These are phyloP conservation scores for Chirona hameri DNA, from an alignment of 2,888 invertebrate genomes.

Conservation along the genomic window DNA sequence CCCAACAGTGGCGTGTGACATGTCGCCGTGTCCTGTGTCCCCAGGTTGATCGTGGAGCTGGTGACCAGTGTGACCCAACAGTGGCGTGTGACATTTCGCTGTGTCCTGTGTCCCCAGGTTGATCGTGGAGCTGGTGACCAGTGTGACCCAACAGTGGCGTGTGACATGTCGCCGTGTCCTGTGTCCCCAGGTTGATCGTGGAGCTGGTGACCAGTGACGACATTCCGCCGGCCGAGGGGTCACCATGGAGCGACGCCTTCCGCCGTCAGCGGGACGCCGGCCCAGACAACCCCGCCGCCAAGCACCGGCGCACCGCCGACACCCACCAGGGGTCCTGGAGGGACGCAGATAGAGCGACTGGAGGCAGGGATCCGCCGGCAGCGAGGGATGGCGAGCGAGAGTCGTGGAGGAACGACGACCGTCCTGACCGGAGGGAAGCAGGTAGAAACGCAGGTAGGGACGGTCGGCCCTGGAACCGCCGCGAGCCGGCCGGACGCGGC, in stretches of 20 bases:
- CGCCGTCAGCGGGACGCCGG: neutral
- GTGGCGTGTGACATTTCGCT: no score
- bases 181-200: neutral
- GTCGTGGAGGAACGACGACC: neutral
- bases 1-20: no score
- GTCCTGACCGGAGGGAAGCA: neutral
- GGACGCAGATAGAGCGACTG: neutral
- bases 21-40: neutral
- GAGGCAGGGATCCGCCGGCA: neutral
- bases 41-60: neutral
- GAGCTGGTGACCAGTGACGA: constrained; percentile 4
- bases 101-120: neutral
- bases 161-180: neutral
- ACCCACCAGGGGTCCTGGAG: neutral
- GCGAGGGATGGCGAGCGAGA: neutral
- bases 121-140: neutral
- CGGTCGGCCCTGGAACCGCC: neutral
- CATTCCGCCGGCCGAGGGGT: neutral
- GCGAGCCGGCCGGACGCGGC: neutral
- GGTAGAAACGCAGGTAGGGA: no score
- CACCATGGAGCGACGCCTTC: neutral
- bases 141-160: no score
- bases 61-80: neutral
- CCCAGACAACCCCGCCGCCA: neutral
- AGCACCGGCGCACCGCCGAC: neutral